These are phyloP conservation scores for Drosophila melanosoma DNA, from an alignment of 2,888 invertebrate species.

Conservation along the genomic window DNA sequence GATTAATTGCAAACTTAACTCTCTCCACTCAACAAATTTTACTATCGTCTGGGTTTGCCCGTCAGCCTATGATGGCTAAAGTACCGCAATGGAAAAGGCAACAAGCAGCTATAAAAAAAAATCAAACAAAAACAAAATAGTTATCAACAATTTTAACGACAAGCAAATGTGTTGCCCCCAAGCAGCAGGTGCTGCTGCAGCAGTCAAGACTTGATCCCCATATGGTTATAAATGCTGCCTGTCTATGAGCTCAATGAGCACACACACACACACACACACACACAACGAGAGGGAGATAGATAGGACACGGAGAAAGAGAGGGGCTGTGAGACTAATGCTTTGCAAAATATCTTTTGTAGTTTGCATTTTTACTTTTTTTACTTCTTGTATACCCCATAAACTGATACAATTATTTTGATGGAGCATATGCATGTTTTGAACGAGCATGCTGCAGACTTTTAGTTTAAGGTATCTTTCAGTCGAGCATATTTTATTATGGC, in stretches of 20 bases:
- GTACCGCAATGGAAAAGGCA: conserved; percentile 18
- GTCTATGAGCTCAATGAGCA: conserved; percentile 47
- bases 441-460: background rate
- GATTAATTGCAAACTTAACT: conserved; percentile 7
- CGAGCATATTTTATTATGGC: background rate
- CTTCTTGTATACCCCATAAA: conserved; percentile 6
- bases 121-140: conserved; percentile 13
- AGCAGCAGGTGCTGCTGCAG: conserved; percentile 65
- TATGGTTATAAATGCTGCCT: conserved; percentile 39
- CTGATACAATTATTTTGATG: background rate
- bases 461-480: conserved; percentile 16
- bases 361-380: conserved; percentile 26
- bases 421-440: background rate
- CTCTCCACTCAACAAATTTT: conserved; percentile 5
- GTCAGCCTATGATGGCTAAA: conserved; percentile 14
- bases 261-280: conserved; percentile 19
- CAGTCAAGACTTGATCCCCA: conserved; percentile 58
- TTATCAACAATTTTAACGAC: conserved; percentile 53
- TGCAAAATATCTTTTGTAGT: conserved; percentile 63
- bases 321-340: conserved; percentile 61
- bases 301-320: background rate
- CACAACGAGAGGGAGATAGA: background rate
- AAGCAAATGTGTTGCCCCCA: conserved; percentile 41
- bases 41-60: conserved; percentile 6
- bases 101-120: background rate